A percentile compares a stretch with the other conserved stretches of the same genome.
These are phyloP conservation scores for Drosophila anomalipes DNA, from an alignment of 2,888 invertebrate species.

Conservation along the genomic window DNA sequence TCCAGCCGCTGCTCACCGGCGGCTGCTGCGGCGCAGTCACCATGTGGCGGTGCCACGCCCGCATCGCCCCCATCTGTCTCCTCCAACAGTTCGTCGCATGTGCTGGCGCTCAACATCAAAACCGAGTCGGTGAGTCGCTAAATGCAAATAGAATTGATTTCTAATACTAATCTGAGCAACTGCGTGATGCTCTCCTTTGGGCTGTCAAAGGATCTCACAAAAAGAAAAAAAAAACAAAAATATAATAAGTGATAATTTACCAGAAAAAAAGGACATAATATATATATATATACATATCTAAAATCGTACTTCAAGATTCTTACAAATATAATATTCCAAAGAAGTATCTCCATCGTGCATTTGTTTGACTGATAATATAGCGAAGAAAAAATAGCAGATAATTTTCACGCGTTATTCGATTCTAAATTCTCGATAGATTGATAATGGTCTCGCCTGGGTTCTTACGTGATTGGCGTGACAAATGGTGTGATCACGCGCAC, in stretches of 20 bases:
- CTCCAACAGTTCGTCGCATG: constrained; percentile 66
- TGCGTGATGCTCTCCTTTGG: constrained; percentile 13
- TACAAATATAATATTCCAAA: background rate
- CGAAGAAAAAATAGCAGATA: background rate
- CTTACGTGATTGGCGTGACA: constrained; percentile 17
- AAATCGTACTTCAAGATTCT: background rate
- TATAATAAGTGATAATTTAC: background rate
- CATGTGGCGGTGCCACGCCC: constrained; percentile 57
- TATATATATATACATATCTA: background rate
- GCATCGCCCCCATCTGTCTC: constrained; percentile 54
- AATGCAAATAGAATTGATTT: constrained; percentile 47
- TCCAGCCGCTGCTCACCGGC: constrained; percentile 57
- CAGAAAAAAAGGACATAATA: background rate
- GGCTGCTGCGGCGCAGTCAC: constrained; percentile 51
- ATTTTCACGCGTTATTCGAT: background rate
- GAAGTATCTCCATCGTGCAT: background rate
- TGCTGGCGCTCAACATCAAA: constrained; percentile 81
- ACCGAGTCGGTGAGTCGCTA: constrained; percentile 83
- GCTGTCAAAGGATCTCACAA: background rate
- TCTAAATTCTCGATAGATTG: background rate
- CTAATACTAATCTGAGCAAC: constrained; percentile 64
- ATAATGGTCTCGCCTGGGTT: background rate
- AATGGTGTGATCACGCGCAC: constrained; percentile 34
- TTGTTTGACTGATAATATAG: background rate
- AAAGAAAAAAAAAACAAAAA: background rate